A percentile compares a stretch with the other conserved stretches of the same genome.
Conservation (phyloP, 2,797 vertebrate genomes). For the Antennarius maculatus region DNA sequence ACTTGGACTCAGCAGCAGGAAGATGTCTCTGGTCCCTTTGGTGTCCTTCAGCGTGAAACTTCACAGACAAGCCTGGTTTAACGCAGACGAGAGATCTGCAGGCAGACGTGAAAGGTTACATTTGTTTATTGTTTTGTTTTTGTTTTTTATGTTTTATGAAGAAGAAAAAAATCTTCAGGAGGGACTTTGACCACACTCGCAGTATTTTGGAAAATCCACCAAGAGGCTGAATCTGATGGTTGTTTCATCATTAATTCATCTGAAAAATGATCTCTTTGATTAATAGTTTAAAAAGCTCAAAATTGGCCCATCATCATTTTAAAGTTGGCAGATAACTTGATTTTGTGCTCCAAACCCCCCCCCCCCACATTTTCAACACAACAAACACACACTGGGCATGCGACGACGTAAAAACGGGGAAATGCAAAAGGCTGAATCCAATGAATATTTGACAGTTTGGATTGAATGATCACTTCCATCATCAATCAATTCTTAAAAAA, state of each 20-base stretch:
- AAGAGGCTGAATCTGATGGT: neutral
- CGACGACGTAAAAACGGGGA: neutral
- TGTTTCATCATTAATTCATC: neutral
- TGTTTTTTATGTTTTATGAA: neutral
- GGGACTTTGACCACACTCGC: neutral
- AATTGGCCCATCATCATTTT: neutral
- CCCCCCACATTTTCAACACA: too few species aligned
- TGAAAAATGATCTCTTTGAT: neutral
- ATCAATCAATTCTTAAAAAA: neutral
- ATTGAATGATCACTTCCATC: slow-evolving; percentile 16
- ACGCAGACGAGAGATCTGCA: slow-evolving; percentile 46
- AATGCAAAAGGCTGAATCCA: neutral
- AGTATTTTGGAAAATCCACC: slow-evolving; percentile 1
- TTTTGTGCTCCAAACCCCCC: slow-evolving; percentile 3
- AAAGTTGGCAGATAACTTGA: neutral
- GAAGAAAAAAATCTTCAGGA: slow-evolving; percentile 5
- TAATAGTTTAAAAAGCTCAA: slow-evolving; percentile 5
- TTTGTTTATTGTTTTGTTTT: too few species aligned
- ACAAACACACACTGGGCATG: too few species aligned
- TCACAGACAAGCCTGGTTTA: slow-evolving; percentile 50
- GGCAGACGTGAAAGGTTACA: slow-evolving; percentile 27
- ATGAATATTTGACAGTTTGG: neutral
- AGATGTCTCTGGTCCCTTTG: slow-evolving; percentile 51
- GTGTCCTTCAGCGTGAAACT: slow-evolving; percentile 54
- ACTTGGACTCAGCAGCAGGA: slow-evolving; percentile 40